Evolutionary conservation across 2,113 vertebrate genomes (phyloP).

Genomic region (Chamaetylas fuelleborni): DNA sequence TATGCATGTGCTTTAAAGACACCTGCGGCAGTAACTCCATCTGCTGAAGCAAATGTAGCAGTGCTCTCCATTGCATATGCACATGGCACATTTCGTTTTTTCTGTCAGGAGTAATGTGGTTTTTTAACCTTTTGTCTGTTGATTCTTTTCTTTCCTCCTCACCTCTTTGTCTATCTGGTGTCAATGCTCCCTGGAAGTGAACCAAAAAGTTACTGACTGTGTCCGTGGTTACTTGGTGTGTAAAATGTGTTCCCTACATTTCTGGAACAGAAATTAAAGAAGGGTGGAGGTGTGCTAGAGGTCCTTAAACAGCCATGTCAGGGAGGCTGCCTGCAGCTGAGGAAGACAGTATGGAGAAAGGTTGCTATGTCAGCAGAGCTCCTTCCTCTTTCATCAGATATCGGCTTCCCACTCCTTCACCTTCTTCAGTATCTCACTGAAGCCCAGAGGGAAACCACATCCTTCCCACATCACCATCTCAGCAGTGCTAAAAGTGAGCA

Average conservation of each 20-base stretch:
- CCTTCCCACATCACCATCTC: background rate
- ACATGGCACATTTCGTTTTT: fast-evolving
- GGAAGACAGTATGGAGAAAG: background rate
- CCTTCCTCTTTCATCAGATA: background rate
- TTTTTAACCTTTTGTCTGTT: background rate
- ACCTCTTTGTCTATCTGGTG: background rate
- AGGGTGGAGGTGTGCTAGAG: background rate
- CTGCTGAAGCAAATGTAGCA: background rate
- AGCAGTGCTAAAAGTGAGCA: background rate
- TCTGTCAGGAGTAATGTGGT: background rate
- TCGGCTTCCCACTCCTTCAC: background rate
- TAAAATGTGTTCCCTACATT: background rate
- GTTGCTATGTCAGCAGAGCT: background rate
- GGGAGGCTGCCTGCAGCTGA: background rate
- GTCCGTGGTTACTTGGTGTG: background rate
- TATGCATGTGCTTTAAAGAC: background rate
- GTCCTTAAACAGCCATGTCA: background rate
- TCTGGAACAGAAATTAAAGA: background rate
- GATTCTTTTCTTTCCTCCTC: background rate
- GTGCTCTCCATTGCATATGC: fast-evolving
- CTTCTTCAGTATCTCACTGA: background rate
- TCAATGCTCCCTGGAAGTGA: background rate
- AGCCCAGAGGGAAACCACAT: background rate
- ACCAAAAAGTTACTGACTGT: background rate
- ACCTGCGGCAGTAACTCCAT: background rate